A percentile compares a stretch with the other conserved stretches of the same genome.
Conservation (phyloP, 2,888 invertebrate genomes). For the Ctena decussata region DNA sequence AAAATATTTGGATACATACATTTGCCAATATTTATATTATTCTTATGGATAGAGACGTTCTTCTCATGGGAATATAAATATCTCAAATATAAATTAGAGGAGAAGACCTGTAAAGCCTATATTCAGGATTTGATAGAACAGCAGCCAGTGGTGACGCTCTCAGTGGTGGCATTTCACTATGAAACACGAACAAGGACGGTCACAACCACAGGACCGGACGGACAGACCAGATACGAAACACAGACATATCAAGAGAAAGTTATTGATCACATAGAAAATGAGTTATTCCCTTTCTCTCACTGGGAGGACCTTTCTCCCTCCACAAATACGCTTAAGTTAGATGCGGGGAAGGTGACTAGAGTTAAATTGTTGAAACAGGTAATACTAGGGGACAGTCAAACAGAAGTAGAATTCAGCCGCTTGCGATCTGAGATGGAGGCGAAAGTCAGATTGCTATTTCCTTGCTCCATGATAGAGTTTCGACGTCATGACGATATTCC, state of each 20-base stretch:
- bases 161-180: not conserved
- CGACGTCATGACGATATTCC: not conserved
- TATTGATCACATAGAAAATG: not conserved
- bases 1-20: not conserved
- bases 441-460: not conserved
- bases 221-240: not conserved
- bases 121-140: not conserved
- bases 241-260: not conserved
- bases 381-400: not conserved
- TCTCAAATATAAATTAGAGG: not conserved
- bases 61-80: conserved; percentile 2
- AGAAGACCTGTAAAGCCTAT: not conserved
- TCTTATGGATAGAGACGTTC: not conserved
- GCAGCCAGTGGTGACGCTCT: not conserved
- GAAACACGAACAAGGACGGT: not conserved
- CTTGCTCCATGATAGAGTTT: not conserved
- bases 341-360: too few relatives aligned
- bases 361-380: conserved; percentile 3
- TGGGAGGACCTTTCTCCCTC: not conserved
- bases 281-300: not conserved
- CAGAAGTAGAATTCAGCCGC: not conserved
- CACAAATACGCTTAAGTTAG: not conserved
- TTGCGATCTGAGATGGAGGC: not conserved
- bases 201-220: not conserved
- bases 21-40: not conserved